Conservation (phyloP, 1,140 invertebrate species). For the Bombus ignitus region DNA sequence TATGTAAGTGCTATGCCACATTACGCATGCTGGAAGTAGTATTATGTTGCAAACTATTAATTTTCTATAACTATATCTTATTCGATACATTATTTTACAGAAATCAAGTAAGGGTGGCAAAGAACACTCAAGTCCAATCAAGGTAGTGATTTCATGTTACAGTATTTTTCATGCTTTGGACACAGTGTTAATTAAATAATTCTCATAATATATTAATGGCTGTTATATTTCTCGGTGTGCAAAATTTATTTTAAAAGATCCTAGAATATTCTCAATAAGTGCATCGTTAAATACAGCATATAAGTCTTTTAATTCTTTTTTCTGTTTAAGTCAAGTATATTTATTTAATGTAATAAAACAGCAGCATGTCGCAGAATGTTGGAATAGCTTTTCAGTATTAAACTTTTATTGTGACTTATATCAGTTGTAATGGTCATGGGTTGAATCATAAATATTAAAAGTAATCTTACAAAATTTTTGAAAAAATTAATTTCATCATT, state of each 20-base stretch:
- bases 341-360: constrained; percentile 45
- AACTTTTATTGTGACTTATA: not conserved
- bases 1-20: not conserved
- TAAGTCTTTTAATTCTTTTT: not conserved
- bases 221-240: not conserved
- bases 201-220: not conserved
- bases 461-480: not conserved
- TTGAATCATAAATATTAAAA: constrained; percentile 1
- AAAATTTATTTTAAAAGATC: constrained; percentile 14
- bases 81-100: constrained; percentile 80
- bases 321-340: not conserved
- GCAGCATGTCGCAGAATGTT: not conserved
- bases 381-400: not conserved
- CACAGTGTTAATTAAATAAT: constrained; percentile 1
- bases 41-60: constrained; percentile 12
- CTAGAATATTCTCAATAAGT: not conserved
- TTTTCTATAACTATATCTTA: constrained; percentile 22
- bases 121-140: constrained; percentile 83
- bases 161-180: constrained; percentile 47
- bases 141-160: constrained; percentile 81
- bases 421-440: not conserved
- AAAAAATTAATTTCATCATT: not conserved
- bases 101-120: constrained; percentile 86
- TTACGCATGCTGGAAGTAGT: constrained; percentile 38
- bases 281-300: not conserved